These are phyloP conservation scores for Aldabrachelys gigantea DNA, from an alignment of 2,113 vertebrate species.

Conservation along the genomic window DNA sequence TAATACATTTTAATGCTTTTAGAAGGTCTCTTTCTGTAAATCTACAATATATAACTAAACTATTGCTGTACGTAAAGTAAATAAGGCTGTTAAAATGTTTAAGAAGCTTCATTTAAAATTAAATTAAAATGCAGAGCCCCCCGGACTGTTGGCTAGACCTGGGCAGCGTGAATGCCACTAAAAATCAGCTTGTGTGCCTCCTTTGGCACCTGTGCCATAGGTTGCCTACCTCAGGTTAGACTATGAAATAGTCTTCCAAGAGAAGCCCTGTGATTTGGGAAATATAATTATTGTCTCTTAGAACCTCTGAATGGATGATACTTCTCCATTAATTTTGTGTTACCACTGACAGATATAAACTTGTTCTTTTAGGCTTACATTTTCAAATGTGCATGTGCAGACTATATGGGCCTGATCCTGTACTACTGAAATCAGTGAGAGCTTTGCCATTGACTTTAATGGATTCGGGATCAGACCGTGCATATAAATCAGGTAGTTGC, in stretches of 20 bases:
- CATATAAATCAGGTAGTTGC: not conserved
- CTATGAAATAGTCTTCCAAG: conserved; percentile 54
- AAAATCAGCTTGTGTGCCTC: too few relatives aligned
- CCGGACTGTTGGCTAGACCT: too few relatives aligned
- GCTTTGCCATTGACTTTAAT: not conserved
- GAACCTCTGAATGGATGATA: conserved; percentile 36
- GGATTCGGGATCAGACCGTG: not conserved
- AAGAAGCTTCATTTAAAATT: too few relatives aligned
- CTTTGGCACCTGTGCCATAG: too few relatives aligned
- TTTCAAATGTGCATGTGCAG: not conserved
- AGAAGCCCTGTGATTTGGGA: conserved; percentile 73
- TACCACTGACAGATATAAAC: conserved; percentile 56
- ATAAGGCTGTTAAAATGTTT: too few relatives aligned
- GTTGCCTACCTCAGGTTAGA: conserved; percentile 19
- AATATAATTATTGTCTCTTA: conserved; percentile 49
- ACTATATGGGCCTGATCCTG: not conserved
- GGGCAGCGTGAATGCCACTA: too few relatives aligned
- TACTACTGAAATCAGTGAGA: not conserved
- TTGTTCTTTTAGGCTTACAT: conserved; percentile 26
- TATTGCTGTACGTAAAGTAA: too few relatives aligned
- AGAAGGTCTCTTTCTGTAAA: too few relatives aligned
- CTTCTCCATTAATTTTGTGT: conserved; percentile 23
- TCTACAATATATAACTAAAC: too few relatives aligned
- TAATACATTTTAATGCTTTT: too few relatives aligned
- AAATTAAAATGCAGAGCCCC: too few relatives aligned